Conservation (phyloP, 2,888 invertebrate species). For the Desoria tigrina region DNA sequence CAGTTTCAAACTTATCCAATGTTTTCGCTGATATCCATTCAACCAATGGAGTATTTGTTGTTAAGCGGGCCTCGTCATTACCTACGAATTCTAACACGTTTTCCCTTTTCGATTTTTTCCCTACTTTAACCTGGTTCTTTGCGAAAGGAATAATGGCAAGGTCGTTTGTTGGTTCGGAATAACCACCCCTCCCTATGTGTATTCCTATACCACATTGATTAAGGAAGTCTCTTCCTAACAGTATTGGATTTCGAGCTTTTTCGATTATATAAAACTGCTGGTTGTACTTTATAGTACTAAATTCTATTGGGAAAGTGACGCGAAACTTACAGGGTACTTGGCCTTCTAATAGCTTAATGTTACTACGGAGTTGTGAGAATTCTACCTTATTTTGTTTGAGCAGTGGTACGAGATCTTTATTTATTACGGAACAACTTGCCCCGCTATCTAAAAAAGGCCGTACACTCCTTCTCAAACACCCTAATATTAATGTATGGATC, state of each 20-base stretch:
- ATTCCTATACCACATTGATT: background rate
- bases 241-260: background rate
- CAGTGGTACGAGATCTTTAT: background rate
- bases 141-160: background rate
- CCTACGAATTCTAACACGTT: too few relatives aligned
- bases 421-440: background rate
- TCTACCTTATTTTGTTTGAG: background rate
- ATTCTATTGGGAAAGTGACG: background rate
- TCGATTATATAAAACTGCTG: background rate
- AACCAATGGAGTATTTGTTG: too few relatives aligned
- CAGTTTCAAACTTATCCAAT: too few relatives aligned
- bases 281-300: background rate
- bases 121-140: background rate
- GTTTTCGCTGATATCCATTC: too few relatives aligned
- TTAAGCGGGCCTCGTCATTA: too few relatives aligned
- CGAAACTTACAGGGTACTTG: background rate
- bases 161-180: background rate
- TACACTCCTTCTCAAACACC: background rate
- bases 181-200: background rate
- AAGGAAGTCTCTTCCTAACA: conserved; percentile 7
- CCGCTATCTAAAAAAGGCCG: background rate
- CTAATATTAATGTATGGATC: background rate
- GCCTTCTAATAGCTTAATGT: background rate
- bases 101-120: background rate
- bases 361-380: too few relatives aligned